Percentiles rank a stretch among this genome's conserved stretches.
Conservation (phyloP, 2,888 invertebrate genomes). For the Drosophila prolongata region DNA sequence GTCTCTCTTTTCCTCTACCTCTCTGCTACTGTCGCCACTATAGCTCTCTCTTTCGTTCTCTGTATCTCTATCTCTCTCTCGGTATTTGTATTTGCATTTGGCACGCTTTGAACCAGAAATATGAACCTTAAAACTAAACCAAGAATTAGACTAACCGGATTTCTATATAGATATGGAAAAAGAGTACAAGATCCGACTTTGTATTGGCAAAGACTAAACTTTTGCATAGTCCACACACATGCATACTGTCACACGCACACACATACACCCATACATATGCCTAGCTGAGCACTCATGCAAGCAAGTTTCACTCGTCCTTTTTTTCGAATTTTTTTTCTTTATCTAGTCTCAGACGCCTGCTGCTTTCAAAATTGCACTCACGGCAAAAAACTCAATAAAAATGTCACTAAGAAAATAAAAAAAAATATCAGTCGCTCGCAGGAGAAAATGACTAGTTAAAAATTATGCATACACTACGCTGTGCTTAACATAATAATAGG, state of each 20-base stretch:
- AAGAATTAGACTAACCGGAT: constrained; percentile 29
- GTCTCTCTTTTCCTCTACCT: constrained; percentile 34
- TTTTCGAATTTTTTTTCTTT: constrained; percentile 8
- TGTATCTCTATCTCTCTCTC: constrained; percentile 17
- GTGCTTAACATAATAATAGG: no score
- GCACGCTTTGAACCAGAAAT: constrained; percentile 31
- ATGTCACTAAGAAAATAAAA: neutral
- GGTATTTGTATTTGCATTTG: constrained; percentile 39
- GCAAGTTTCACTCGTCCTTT: constrained; percentile 25
- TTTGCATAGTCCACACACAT: constrained; percentile 69
- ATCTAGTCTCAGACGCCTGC: constrained; percentile 40
- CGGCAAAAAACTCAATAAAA: constrained; percentile 16
- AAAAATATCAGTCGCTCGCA: constrained; percentile 20
- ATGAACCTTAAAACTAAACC: constrained; percentile 30
- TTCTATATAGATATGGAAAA: constrained; percentile 24
- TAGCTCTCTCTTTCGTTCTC: constrained; percentile 39
- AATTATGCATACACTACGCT: no score
- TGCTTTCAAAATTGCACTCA: constrained; percentile 42
- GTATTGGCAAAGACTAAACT: constrained; percentile 66
- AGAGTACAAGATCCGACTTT: constrained; percentile 38
- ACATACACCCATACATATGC: constrained; percentile 19
- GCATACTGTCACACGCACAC: constrained; percentile 26
- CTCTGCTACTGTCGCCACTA: constrained; percentile 31
- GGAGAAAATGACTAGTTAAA: neutral
- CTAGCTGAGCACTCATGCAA: constrained; percentile 41